Percentiles rank a stretch among this genome's conserved stretches.
These are phyloP conservation scores for Molothrus aeneus DNA, from an alignment of 2,797 vertebrate genomes.

Conservation along the genomic window DNA sequence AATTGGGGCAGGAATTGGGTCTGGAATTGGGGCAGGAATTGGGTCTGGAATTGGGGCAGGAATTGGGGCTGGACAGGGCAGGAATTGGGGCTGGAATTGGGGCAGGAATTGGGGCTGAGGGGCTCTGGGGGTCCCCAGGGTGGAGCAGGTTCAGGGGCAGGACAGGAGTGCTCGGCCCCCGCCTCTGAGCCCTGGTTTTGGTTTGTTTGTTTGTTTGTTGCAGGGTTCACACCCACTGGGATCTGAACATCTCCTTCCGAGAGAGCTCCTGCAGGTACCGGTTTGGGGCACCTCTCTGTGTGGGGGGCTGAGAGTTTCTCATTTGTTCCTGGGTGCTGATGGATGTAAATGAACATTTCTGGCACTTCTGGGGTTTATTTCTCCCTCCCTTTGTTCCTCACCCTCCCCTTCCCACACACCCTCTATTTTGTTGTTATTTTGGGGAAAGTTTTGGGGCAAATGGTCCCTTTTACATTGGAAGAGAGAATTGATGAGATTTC, in stretches of 20 bases:
- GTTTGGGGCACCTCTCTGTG: conserved; percentile 29
- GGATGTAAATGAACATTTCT: not conserved
- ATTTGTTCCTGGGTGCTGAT: not conserved
- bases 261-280: conserved; percentile 82
- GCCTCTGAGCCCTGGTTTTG: conserved; percentile 37
- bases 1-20: too few relatives aligned
- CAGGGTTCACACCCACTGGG: conserved; percentile 84
- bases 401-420: not conserved
- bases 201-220: not conserved
- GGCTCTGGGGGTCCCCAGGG: not conserved
- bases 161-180: not conserved
- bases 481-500: not conserved
- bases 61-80: too few relatives aligned
- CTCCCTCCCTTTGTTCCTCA: not conserved
- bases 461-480: not conserved
- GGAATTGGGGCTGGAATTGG: too few relatives aligned
- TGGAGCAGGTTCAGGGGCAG: not conserved
- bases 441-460: not conserved
- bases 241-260: conserved; percentile 84
- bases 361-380: not conserved
- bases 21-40: too few relatives aligned
- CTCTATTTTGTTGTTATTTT: not conserved
- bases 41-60: too few relatives aligned
- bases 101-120: not conserved
- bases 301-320: conserved; percentile 24